Conservation (phyloP, 2,797 vertebrate species). For the Allobates femoralis region DNA sequence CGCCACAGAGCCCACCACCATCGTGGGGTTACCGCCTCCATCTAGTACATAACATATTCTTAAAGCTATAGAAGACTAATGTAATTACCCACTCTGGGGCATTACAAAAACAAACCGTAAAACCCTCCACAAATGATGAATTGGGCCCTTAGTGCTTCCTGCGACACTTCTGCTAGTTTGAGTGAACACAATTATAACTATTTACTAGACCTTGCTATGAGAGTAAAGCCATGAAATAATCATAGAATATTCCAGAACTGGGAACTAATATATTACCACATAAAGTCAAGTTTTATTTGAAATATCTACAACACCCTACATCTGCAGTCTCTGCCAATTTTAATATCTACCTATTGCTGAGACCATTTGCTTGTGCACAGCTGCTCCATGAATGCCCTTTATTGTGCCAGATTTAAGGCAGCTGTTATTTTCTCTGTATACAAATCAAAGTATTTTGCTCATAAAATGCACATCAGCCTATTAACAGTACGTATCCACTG, state of each 20-base stretch:
- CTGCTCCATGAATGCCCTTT: slow-evolving; percentile 50
- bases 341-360: not conserved
- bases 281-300: not conserved
- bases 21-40: no score
- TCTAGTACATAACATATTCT: no score
- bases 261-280: not conserved
- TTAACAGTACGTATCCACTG: not conserved
- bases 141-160: not conserved
- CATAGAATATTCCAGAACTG: not conserved
- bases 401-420: slow-evolving; percentile 44
- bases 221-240: not conserved
- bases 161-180: not conserved
- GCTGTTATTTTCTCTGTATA: not conserved
- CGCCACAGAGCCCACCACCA: no score
- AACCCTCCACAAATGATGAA: no score
- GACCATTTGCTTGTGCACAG: slow-evolving; percentile 10
- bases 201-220: not conserved
- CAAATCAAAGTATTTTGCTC: not conserved
- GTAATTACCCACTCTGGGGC: no score
- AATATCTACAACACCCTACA: not conserved
- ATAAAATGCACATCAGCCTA: not conserved
- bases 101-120: no score
- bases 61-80: no score
- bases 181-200: not conserved
- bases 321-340: not conserved